Percentiles rank a stretch among this genome's conserved stretches.
These are phyloP conservation scores for Percopsis omiscomaycus DNA, from an alignment of 2,797 vertebrate species.

Conservation along the genomic window DNA sequence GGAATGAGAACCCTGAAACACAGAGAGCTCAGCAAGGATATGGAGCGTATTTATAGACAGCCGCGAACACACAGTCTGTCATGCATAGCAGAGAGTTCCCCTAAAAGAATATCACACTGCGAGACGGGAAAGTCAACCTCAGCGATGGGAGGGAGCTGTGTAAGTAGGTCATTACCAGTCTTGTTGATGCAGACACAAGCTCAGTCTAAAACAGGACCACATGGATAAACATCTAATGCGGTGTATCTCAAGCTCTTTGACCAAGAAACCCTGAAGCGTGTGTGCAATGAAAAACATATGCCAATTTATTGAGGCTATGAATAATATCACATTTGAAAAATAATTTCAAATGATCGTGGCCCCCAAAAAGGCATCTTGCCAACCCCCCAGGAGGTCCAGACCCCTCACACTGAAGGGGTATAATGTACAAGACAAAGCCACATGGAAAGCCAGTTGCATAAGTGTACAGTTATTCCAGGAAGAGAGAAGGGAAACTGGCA, in stretches of 20 bases:
- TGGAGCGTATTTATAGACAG: constrained; percentile 63
- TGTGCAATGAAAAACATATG: no score
- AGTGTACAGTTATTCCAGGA: constrained; percentile 52
- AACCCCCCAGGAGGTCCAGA: no score
- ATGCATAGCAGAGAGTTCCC: constrained; percentile 30
- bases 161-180: constrained; percentile 55
- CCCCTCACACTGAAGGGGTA: constrained; percentile 13
- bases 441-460: constrained; percentile 61
- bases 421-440: constrained; percentile 44
- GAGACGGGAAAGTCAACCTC: constrained; percentile 11
- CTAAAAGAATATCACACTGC: constrained; percentile 25
- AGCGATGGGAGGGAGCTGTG: constrained; percentile 10
- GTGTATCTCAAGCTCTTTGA: constrained; percentile 7
- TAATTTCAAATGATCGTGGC: no score
- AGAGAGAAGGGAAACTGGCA: constrained; percentile 46
- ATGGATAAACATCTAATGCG: constrained; percentile 36
- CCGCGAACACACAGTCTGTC: constrained; percentile 33
- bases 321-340: no score
- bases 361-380: no score
- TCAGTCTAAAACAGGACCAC: constrained; percentile 42
- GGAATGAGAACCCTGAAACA: constrained; percentile 52
- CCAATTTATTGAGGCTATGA: no score
- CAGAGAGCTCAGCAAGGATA: constrained; percentile 30
- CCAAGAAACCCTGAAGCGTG: no score
- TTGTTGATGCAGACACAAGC: constrained; percentile 24